Conservation (phyloP, 1,140 invertebrate species). For the Drusus annulatus region DNA sequence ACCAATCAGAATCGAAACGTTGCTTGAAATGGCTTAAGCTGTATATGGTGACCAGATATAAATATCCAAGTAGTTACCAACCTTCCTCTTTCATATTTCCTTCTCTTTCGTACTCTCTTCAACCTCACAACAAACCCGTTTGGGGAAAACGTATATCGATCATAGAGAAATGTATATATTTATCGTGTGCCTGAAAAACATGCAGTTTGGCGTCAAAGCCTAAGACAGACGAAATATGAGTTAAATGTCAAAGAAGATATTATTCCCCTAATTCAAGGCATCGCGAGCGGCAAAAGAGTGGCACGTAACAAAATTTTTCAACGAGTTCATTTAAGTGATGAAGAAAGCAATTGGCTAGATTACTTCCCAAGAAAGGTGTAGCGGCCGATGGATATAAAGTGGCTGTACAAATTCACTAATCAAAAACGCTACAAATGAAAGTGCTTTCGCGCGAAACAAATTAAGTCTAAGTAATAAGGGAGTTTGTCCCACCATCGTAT, state of each 20-base stretch:
- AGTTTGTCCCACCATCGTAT: conserved; percentile 55
- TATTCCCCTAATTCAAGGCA: neutral
- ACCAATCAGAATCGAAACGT: too few relatives aligned
- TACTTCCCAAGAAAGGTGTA: conserved; percentile 28
- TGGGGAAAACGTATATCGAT: too few relatives aligned
- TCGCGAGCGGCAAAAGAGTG: neutral
- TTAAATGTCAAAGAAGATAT: neutral
- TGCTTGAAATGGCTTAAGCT: too few relatives aligned
- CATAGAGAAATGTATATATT: too few relatives aligned
- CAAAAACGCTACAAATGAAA: conserved; percentile 59
- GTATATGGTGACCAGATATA: too few relatives aligned
- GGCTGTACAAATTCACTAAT: conserved; percentile 49
- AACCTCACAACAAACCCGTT: too few relatives aligned
- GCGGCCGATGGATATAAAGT: conserved; percentile 33
- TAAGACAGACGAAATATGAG: neutral
- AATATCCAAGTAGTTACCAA: too few relatives aligned
- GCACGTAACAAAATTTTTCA: conserved; percentile 24
- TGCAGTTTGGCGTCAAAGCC: too few relatives aligned
- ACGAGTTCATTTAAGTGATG: conserved; percentile 33
- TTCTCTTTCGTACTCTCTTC: too few relatives aligned
- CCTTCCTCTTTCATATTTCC: too few relatives aligned
- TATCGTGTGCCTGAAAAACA: too few relatives aligned
- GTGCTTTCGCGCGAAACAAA: conserved; percentile 58
- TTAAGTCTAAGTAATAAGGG: conserved; percentile 57
- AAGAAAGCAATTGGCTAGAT: conserved; percentile 43